Evolutionary conservation across 2,797 vertebrate species (phyloP).

Genomic region (Chrysocyon brachyurus): DNA sequence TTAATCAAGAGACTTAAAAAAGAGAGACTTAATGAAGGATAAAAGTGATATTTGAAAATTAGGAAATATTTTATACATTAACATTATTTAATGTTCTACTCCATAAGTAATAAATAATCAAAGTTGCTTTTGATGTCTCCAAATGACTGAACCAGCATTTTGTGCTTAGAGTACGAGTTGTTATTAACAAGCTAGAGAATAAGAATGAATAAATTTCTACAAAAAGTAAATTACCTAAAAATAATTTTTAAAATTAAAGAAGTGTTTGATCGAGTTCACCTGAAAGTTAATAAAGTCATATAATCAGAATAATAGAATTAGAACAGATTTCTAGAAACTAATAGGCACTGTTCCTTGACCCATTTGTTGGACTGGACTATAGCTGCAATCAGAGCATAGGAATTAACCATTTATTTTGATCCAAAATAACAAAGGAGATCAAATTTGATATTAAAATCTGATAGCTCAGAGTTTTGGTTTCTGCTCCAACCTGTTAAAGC

Average conservation of each 20-base stretch:
- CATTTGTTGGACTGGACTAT: not conserved
- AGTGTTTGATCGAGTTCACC: not conserved
- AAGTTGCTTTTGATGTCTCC: not conserved
- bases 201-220: not conserved
- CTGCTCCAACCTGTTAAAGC: not conserved
- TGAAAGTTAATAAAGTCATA: slow-evolving; percentile 7
- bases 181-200: not conserved
- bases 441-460: not conserved
- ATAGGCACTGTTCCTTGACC: not conserved
- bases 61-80: slow-evolving; percentile 15
- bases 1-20: slow-evolving; percentile 40
- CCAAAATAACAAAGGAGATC: slow-evolving; percentile 10
- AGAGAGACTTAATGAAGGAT: slow-evolving; percentile 7
- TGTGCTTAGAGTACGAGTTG: not conserved
- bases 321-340: not conserved
- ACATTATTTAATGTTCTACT: slow-evolving; percentile 40
- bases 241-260: slow-evolving; percentile 31
- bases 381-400: not conserved
- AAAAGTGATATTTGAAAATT: slow-evolving; percentile 44
- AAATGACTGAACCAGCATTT: not conserved
- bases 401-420: slow-evolving; percentile 14
- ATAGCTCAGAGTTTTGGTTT: not conserved
- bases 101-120: slow-evolving; percentile 5
- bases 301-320: slow-evolving; percentile 28
- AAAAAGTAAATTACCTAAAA: not conserved